phyloP scores from a whole-genome alignment of 2,888 invertebrate species.

The Epicampocera succincta region DNA sequence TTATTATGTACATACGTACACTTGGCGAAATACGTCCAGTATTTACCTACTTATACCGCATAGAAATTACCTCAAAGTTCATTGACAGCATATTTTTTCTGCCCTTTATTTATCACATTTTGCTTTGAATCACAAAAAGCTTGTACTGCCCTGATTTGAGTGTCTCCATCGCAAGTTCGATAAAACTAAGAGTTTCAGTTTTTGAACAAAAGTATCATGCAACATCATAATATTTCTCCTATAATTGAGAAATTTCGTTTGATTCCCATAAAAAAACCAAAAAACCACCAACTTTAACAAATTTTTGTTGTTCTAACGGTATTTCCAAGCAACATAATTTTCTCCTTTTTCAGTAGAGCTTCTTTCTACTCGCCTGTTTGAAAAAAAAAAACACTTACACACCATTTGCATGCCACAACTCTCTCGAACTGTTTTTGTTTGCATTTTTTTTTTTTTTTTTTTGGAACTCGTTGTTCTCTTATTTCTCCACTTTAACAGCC shows the following conservation, averaged over 20 bases:
- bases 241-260: slow-evolving; percentile 1
- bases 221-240: not conserved
- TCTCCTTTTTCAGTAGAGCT: slow-evolving; percentile 1
- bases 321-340: slow-evolving; percentile 4
- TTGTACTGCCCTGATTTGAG: slow-evolving; percentile 3
- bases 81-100: too few species aligned
- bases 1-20: too few species aligned
- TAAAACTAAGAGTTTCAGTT: not conserved
- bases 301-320: slow-evolving; percentile 35
- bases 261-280: slow-evolving; percentile 13
- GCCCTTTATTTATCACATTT: too few species aligned
- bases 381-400: not conserved
- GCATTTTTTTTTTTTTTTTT: slow-evolving; percentile 7
- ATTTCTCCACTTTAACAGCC: slow-evolving; percentile 31
- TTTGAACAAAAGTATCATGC: not conserved
- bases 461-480: not conserved
- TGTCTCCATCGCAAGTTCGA: not conserved
- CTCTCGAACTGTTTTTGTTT: not conserved
- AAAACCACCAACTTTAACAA: not conserved
- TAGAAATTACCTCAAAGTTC: too few species aligned
- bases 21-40: too few species aligned
- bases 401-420: not conserved
- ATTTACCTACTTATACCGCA: too few species aligned
- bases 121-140: not conserved
- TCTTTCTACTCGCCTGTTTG: not conserved